phyloP scores from a whole-genome alignment of 2,113 vertebrate species.

The Bungarus multicinctus region DNA sequence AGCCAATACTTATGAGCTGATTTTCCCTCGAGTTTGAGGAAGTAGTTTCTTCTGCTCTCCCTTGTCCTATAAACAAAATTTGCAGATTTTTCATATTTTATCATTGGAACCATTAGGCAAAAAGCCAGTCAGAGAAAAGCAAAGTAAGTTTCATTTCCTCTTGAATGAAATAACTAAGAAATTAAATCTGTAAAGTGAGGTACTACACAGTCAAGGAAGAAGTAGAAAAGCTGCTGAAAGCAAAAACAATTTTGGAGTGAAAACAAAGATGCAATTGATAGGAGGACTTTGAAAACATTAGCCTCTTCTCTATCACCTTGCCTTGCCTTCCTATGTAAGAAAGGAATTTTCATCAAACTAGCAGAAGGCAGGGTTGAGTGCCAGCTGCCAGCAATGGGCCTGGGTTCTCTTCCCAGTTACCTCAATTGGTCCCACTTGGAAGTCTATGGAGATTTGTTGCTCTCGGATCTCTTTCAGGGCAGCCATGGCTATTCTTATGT shows the following conservation, averaged over 20 bases:
- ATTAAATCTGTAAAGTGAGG: background rate
- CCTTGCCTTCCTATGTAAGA: background rate
- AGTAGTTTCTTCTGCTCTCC: background rate
- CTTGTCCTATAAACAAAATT: background rate
- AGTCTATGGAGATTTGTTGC: slow-evolving; percentile 83
- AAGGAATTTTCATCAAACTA: background rate
- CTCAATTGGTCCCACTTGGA: slow-evolving; percentile 89
- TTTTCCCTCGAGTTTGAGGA: background rate
- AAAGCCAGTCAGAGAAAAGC: background rate
- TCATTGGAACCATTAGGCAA: background rate
- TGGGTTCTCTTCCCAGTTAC: slow-evolving; percentile 62
- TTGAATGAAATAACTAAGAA: background rate
- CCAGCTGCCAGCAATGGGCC: background rate
- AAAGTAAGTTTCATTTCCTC: background rate
- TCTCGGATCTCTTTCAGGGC: slow-evolving; percentile 89
- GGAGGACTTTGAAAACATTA: background rate
- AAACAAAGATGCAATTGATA: background rate
- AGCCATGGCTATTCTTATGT: slow-evolving; percentile 88
- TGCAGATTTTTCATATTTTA: background rate
- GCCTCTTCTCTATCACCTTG: background rate
- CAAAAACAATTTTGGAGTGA: background rate
- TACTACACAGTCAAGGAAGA: background rate
- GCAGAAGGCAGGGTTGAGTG: background rate
- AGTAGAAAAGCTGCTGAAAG: background rate
- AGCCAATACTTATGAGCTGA: background rate